Evolutionary conservation across 2,888 invertebrate genomes (phyloP), one percentile per base, ranked within the genome.

Genomic region (Therioaphis trifolii): DNA sequence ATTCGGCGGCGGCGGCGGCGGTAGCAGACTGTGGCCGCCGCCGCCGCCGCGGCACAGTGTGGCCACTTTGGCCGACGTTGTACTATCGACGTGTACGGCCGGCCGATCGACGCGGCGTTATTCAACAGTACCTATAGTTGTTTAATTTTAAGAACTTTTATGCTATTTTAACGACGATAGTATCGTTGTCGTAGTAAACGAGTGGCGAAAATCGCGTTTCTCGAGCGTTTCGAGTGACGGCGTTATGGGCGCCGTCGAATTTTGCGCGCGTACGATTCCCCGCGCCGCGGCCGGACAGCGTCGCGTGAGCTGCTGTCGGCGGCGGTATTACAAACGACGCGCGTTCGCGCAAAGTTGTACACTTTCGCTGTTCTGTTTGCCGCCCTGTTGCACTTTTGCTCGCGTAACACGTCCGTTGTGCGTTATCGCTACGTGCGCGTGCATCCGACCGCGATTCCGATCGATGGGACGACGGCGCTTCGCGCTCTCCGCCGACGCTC

Each of bases 31-130:
- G 76, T 63, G 61, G 35, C 76, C 76, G 63, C 76, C 4, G 14
- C 18, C 61, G 5, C 43, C n/a, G 74, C 35, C 58, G 40, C 14
- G n/a, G 43, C 46, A 3, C 76, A 77, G 76, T 77, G 76, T 63
- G 63, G 40, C 76, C 76, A 77, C 76, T 4, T 15, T 18, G 76
- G 7, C 27, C n/a, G 63, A 63, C 76, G 76, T 14, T n/a, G 76
- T 29, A 77, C n/a, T 74, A 55, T 55, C 55, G 71, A 14, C 46
- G 5, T n/a, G n/a, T n/a, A 7, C 9, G 18, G 7, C 63, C 24
- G n/a, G 24, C 46, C 43, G 24, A 24, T 24, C 43, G 24, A 24
- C 18, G 46, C 2, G n/a, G n/a, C 15, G 43, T 69, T 46, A 43
- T n/a, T n/a, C n/a, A n/a, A n/a, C n/a, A n/a, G n/a, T n/a, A n/a